These are phyloP conservation scores for Acropora yongei DNA, from an alignment of 64 coral and sea anemone genomes.

Conservation along the genomic window DNA sequence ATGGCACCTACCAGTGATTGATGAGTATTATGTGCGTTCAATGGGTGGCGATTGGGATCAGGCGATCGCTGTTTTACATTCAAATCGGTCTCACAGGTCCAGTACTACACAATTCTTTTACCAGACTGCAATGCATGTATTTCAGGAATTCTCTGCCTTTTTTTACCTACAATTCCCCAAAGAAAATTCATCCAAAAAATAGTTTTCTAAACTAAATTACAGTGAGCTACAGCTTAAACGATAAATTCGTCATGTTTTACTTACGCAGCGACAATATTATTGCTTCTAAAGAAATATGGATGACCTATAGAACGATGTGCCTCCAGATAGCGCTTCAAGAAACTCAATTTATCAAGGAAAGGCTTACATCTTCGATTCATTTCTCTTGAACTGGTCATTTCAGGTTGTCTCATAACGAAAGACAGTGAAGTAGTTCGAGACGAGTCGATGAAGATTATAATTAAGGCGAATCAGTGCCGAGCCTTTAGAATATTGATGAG, in stretches of 20 bases:
- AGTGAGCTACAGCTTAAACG: background rate
- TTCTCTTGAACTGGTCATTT: background rate
- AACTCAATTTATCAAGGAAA: background rate
- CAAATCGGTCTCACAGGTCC: too few relatives aligned
- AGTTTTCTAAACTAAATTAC: too few relatives aligned
- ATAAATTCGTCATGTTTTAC: too few relatives aligned
- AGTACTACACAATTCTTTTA: background rate
- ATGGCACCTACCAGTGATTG: too few relatives aligned
- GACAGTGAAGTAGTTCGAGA: background rate
- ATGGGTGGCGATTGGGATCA: too few relatives aligned
- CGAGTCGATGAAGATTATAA: background rate
- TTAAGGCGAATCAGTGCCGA: background rate
- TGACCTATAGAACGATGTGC: background rate
- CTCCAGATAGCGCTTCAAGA: background rate
- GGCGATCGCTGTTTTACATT: too few relatives aligned
- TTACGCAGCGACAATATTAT: background rate
- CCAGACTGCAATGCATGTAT: background rate
- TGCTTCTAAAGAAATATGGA: conserved; percentile 27
- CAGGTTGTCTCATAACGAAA: background rate
- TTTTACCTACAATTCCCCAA: too few relatives aligned
- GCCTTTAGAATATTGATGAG: background rate
- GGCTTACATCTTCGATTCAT: background rate
- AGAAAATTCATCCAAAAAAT: too few relatives aligned
- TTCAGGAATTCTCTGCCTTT: too few relatives aligned
- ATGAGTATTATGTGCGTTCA: too few relatives aligned